Conservation (phyloP, 2,888 invertebrate genomes). For the Noctua janthe region DNA sequence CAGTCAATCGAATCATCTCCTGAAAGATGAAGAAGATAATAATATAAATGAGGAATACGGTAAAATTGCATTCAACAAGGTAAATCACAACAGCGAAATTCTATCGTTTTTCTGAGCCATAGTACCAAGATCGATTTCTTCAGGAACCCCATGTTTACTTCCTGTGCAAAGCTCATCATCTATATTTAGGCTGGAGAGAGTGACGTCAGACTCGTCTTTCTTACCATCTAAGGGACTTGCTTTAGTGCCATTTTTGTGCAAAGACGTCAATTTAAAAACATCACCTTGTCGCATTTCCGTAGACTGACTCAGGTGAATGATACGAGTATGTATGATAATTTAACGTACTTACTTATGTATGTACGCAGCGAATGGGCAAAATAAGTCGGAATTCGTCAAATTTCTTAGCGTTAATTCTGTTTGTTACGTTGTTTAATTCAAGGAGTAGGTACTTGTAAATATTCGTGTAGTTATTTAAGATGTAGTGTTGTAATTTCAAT, state of each 20-base stretch:
- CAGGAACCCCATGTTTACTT: background rate
- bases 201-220: background rate
- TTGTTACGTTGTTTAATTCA: conserved; percentile 21
- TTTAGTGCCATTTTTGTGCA: conserved; percentile 35
- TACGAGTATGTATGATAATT: conserved; percentile 39
- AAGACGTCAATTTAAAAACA: conserved; percentile 41
- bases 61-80: background rate
- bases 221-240: conserved; percentile 10
- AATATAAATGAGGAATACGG: background rate
- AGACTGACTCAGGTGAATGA: conserved; percentile 44
- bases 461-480: conserved; percentile 1
- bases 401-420: conserved; percentile 22
- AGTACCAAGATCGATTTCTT: background rate
- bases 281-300: conserved; percentile 43
- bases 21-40: background rate
- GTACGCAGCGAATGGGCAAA: conserved; percentile 26
- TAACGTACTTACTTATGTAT: conserved; percentile 7
- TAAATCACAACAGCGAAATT: background rate
- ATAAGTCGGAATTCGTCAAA: conserved; percentile 34
- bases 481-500: conserved; percentile 3
- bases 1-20: background rate
- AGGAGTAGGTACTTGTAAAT: conserved; percentile 8
- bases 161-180: conserved; percentile 6
- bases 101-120: background rate
- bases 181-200: background rate